Evolutionary conservation across 1,140 invertebrate species (phyloP), one percentile per base, ranked within the genome.

Genomic region (Drosophila seguyi): DNA sequence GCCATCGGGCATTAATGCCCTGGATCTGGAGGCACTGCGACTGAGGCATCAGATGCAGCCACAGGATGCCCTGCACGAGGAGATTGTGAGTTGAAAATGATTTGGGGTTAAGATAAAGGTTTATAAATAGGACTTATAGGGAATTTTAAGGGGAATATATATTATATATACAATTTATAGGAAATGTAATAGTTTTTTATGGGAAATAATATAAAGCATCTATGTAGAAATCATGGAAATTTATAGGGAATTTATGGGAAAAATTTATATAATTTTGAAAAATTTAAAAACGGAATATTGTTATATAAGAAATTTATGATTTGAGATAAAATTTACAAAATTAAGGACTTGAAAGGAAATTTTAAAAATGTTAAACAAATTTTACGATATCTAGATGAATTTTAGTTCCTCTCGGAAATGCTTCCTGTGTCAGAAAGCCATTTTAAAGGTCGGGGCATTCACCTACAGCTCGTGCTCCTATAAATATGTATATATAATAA

Each of bases 1-100:
- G 82, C 91, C 91, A 10, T 81, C 81, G 75, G 91, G 91, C 38
- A 90, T 92, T 2, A 91, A 92, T 58, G 77, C 86, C 16, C 42
- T 92, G 42, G 91, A 92, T 13, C 39, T 92, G 61, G 91, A 92
- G 55, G 82, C 85, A 6, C 20, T 92, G 39, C 74, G 91, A 11
- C 56, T 88, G 25, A 75, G 86, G 18, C 90, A 92, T 41, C 91
- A 92, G 63, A 86, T 92, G 91, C 91, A 91, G 42, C 69, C 83
- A 2, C 87, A 92, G 53, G 91, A 92, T 39, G 67, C 88, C 3
- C 68, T 92, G 11, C 69, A 75, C n/a, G 91, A 92, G 62, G 91
- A 92, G 44, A 92, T 74, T 67, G 91, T 92, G 60, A 92, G 91
- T 92, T 56, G 22, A 50, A 8, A 13, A 11, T 16, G 27, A 4